Evolutionary conservation across 2,797 vertebrate species (phyloP).

Genomic region (Clarias pachynema): DNA sequence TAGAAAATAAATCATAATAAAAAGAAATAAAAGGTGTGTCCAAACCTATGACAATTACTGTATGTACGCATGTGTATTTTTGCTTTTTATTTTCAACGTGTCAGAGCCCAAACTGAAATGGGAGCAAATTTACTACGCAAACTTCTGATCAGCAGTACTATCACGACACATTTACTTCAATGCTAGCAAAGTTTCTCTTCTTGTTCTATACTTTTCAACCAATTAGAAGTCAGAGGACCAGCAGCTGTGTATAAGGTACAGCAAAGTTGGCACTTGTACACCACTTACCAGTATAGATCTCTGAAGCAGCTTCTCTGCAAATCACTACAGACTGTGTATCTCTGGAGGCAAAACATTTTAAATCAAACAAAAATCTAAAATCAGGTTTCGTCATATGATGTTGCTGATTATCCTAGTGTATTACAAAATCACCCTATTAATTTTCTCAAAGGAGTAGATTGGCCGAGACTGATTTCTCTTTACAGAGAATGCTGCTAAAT

Average conservation of each 20-base stretch:
- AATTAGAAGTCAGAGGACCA: background rate
- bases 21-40: too few species aligned
- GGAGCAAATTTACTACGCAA: background rate
- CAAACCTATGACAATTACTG: too few species aligned
- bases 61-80: background rate
- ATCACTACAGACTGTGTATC: background rate
- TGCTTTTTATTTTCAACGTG: background rate
- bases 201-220: background rate
- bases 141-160: background rate
- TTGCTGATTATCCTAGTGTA: background rate
- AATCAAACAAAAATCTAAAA: background rate
- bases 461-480: background rate
- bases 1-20: too few species aligned
- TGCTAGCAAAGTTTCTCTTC: background rate
- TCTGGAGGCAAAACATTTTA: background rate
- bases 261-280: background rate
- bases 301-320: background rate
- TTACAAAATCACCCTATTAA: background rate
- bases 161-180: background rate
- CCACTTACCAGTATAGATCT: background rate
- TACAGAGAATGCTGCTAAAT: conserved; percentile 8
- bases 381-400: background rate
- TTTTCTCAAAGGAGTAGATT: background rate
- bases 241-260: background rate
- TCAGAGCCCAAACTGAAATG: background rate